Evolutionary conservation across 1,140 invertebrate genomes (phyloP).

Genomic region (Scaptomyza pallida): DNA sequence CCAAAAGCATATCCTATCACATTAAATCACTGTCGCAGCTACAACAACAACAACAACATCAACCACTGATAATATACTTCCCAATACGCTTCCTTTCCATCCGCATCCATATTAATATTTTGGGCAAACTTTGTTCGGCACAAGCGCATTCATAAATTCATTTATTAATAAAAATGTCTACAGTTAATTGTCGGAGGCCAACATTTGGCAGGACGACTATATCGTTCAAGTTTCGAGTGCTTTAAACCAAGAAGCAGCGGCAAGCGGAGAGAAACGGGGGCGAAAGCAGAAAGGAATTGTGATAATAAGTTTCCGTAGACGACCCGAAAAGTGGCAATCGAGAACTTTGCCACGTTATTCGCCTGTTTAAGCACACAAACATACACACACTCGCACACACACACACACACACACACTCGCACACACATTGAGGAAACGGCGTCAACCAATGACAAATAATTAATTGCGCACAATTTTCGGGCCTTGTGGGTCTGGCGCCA

Average conservation of each 20-base stretch:
- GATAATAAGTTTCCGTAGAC: conserved; percentile 39
- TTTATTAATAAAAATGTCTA: conserved; percentile 40
- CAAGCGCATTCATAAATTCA: background rate
- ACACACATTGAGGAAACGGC: conserved; percentile 16
- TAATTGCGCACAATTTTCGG: conserved; percentile 70
- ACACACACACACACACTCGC: background rate
- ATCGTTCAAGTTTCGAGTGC: conserved; percentile 15
- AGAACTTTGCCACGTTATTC: conserved; percentile 41
- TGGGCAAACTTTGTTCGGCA: background rate
- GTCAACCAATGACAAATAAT: conserved; percentile 77
- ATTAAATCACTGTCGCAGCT: no score
- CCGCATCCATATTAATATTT: conserved; percentile 3
- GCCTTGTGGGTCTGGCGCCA: conserved; percentile 35
- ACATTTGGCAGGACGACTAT: conserved; percentile 16
- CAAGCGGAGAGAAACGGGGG: background rate
- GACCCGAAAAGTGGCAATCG: conserved; percentile 36
- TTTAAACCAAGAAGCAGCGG: conserved; percentile 17
- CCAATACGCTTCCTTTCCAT: background rate
- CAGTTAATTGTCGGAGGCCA: conserved; percentile 38
- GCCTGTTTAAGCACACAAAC: conserved; percentile 24
- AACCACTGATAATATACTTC: background rate
- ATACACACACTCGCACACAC: conserved; percentile 13
- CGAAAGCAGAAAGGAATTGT: conserved; percentile 1
- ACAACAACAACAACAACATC: background rate
- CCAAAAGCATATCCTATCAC: no score